phyloP scores from a whole-genome alignment of 1,140 invertebrate species.

The Heliconius hewitsoni region DNA sequence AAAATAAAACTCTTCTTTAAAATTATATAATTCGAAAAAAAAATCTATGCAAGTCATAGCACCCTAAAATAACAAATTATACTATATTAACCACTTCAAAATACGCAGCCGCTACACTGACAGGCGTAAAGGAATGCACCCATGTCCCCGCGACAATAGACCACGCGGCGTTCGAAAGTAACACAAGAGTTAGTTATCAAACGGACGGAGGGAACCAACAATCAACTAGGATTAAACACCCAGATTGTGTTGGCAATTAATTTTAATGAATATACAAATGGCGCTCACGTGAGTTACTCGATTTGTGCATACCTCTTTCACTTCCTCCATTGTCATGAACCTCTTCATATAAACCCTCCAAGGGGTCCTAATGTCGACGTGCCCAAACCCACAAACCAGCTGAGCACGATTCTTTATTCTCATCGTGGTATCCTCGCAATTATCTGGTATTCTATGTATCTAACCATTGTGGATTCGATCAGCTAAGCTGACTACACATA shows the following conservation, averaged over 20 bases:
- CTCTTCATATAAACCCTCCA: too few species aligned
- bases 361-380: too few species aligned
- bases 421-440: too few species aligned
- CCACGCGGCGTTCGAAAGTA: conserved; percentile 43
- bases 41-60: not conserved
- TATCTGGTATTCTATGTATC: too few species aligned
- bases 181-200: conserved; percentile 48
- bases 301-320: too few species aligned
- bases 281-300: conserved; percentile 24
- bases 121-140: conserved; percentile 37
- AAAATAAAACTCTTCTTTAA: not conserved
- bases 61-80: conserved; percentile 49
- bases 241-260: conserved; percentile 59
- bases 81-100: conserved; percentile 50
- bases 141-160: conserved; percentile 52
- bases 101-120: conserved; percentile 52
- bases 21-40: not conserved
- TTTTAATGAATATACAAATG: conserved; percentile 62
- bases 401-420: too few species aligned
- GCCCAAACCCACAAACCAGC: too few species aligned
- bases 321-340: too few species aligned
- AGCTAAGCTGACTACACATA: too few species aligned
- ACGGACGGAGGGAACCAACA: conserved; percentile 48
- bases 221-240: conserved; percentile 62
- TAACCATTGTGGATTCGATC: too few species aligned